Evolutionary conservation across 2,113 vertebrate genomes (phyloP).

Genomic region (cattle (Bos taurus)): DNA sequence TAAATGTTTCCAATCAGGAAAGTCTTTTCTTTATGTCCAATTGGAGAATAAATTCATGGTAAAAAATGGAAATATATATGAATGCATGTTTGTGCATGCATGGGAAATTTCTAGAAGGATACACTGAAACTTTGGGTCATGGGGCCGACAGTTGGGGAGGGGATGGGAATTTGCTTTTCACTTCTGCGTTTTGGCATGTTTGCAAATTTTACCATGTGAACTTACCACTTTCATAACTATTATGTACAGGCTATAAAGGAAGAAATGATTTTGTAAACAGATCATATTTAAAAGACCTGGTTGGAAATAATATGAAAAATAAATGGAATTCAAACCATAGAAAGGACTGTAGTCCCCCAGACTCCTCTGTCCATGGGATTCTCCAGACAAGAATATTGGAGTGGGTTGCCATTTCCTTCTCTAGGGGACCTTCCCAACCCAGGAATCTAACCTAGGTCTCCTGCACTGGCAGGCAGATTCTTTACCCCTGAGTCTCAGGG

Average conservation of each 20-base stretch:
- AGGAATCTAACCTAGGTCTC: no score
- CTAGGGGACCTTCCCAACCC: no score
- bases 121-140: not conserved
- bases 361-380: no score
- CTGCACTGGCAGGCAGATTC: no score
- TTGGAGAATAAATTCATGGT: not conserved
- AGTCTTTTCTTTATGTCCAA: not conserved
- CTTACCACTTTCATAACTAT: not conserved
- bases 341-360: not conserved
- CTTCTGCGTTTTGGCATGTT: not conserved
- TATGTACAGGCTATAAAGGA: not conserved
- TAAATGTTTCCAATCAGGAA: not conserved
- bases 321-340: not conserved
- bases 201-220: not conserved
- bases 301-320: not conserved
- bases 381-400: no score
- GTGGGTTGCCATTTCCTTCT: no score
- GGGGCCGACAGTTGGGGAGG: not conserved
- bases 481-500: no score
- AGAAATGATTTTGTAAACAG: not conserved
- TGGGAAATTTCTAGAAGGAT: not conserved
- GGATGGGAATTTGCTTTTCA: not conserved
- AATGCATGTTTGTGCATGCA: not conserved
- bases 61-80: not conserved
- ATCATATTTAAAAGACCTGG: not conserved